These are phyloP conservation scores for Volucella inflata DNA, from an alignment of 2,888 invertebrate species.

Conservation along the genomic window DNA sequence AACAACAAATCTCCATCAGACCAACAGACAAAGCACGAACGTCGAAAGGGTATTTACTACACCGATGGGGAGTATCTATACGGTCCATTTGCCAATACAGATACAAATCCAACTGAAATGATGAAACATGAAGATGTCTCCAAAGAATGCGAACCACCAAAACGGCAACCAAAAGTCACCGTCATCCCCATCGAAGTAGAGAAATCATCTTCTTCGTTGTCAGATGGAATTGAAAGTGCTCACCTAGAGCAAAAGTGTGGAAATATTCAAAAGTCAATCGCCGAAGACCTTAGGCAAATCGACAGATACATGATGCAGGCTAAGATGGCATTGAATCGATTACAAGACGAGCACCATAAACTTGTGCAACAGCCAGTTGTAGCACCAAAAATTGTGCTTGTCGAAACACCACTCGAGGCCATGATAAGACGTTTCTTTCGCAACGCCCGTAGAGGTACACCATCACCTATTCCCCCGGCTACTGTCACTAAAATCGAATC, in stretches of 20 bases:
- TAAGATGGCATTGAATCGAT: conserved; percentile 80
- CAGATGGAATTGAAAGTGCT: conserved; percentile 78
- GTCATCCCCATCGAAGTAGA: conserved; percentile 67
- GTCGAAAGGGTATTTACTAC: conserved; percentile 78
- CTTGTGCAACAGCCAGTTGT: conserved; percentile 39
- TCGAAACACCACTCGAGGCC: conserved; percentile 80
- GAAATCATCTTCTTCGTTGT: conserved; percentile 21
- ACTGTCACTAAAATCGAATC: conserved; percentile 2
- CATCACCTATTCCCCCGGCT: conserved; percentile 40
- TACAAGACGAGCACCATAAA: conserved; percentile 75
- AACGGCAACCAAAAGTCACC: conserved; percentile 61
- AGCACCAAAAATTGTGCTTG: conserved; percentile 76
- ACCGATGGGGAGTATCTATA: conserved; percentile 79
- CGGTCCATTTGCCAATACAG: conserved; percentile 76
- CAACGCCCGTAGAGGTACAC: conserved; percentile 75
- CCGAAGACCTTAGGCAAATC: conserved; percentile 82
- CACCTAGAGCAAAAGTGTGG: conserved; percentile 81
- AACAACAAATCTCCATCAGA: conserved; percentile 69
- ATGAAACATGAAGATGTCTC: conserved; percentile 23
- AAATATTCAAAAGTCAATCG: conserved; percentile 82
- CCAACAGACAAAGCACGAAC: conserved; percentile 60
- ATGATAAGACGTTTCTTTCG: conserved; percentile 79
- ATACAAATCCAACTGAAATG: background rate
- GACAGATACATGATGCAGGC: conserved; percentile 82
- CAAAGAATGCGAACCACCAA: conserved; percentile 21